Evolutionary conservation across 2,888 invertebrate species (phyloP), one percentile per base, ranked within the genome.

Genomic region (Isotomurus palustris): DNA sequence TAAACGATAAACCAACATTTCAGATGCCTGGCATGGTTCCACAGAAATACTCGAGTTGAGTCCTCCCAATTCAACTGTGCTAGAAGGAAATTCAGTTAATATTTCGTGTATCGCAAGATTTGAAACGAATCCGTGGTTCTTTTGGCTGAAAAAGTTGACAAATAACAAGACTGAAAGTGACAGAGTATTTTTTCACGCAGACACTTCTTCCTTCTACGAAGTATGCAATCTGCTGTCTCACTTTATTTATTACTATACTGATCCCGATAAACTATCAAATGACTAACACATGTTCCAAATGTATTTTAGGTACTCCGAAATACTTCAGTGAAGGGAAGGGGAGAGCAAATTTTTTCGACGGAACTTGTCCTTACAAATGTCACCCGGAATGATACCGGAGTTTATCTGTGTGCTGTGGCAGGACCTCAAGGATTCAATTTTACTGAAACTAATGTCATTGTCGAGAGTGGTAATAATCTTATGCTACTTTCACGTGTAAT

Each of bases 51-150:
- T 67, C 24, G 65, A 66, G 35, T 41, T 70, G 41, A 65, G 51
- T 40, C 70, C 70, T 4, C 57, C 53, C 40, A 70, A 69, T 58
- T 53, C 69, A 45, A 65, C 65, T 19, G 41, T 70, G 2, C 56
- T 51, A 48, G 58, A 62, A 44, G 70, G 70, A 40, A 60, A 54
- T 25, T 59, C 50, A 45, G 68, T 66, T 27, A 65, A 59, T 41
- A 60, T 70, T 38, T 69, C 70, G 19, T 70, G 70, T 45, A 53
- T 65, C 14, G 70, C 67, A 25, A 59, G 66, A 10, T 64, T 66
- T 43, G 57, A 60, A 40, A 56, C 51, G 17, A 48, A 57, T 24
- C 66, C 63, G 10, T 59, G 58, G 50, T 56, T 69, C 51, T 59
- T 45, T 6, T 69, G 68, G 68, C 62, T 68, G 22, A 68, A 67